Base-by-base conservation (phyloP, 1,140 invertebrate genomes). In the Reticulitermes speratus region DNA sequence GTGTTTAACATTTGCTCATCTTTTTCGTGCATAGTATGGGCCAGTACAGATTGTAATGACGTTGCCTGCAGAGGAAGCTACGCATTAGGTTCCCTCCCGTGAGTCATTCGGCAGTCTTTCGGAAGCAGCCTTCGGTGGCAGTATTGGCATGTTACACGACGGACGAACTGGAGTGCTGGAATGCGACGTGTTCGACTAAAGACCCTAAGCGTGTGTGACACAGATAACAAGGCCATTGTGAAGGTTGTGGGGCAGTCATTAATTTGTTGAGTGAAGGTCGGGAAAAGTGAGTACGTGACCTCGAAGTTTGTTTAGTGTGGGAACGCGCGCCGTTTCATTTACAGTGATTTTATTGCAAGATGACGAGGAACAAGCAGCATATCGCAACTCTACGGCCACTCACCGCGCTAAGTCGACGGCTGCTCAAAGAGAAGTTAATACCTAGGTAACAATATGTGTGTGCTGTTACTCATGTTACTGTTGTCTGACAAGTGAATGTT, bases 331-430 rank as follows among this genome's bases (percentile, higher is more conserved):
- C 52, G 5, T 55, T 75, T 75, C n/a, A 75, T 30, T 21, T 55
- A 30, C n/a, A 75, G 65, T 75, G 65, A 30, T 75, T 55, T 75
- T n/a, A 75, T 30, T 82, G 83, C 87, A 89, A 88, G 85, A 93
- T 93, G 93, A 93, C 93, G 88, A 92, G 92, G 89, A 93, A 93
- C 89, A 92, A 91, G 88, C 92, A 93, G 88, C 92, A 92, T 87
- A 91, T 92, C 87, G 92, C 92, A 87, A 91, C 92, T 11, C 89
- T 93, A 52, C 90, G 92, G 86, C 92, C 92, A n/a, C 91, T 93
- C 88, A 92, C 92, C 82, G 93, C 92, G 11, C 88, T 93, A 83
- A 92, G 93, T 88, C 90, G 92, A 85, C 91, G 92, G 87, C 91
- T 93, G 87, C 90, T 93, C 87, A 92, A 92, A 88, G 92, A 93